Evolutionary conservation across 2,113 vertebrate genomes (phyloP).

Genomic region (Empidonax traillii): DNA sequence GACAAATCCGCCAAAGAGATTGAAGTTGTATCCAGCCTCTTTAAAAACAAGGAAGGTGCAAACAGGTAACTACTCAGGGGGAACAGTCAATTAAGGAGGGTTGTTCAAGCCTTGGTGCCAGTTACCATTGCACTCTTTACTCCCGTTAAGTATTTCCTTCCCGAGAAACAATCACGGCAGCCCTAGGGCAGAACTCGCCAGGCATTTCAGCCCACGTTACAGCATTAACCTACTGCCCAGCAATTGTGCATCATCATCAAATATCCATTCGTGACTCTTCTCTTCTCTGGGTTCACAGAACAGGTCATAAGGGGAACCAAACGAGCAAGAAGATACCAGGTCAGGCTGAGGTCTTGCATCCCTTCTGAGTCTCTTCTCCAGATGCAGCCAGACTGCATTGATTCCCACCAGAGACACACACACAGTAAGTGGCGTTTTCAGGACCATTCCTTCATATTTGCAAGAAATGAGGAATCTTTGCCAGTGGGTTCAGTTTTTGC

Average conservation of each 20-base stretch:
- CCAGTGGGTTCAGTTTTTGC: background rate
- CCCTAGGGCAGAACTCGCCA: background rate
- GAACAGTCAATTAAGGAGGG: background rate
- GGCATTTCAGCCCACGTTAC: background rate
- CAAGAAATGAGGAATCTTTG: background rate
- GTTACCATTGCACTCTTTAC: background rate
- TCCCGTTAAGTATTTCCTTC: background rate
- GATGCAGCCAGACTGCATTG: background rate
- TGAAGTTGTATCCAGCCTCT: background rate
- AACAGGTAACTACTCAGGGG: background rate
- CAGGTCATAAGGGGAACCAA: background rate
- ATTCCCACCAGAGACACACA: background rate
- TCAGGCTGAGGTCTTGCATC: background rate
- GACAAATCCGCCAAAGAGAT: background rate
- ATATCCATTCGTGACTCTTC: background rate
- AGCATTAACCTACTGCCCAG: conserved; percentile 38
- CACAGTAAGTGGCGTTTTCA: background rate
- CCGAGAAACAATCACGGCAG: background rate
- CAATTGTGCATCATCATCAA: conserved; percentile 15
- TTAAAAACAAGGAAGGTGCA: background rate
- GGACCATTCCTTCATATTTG: background rate
- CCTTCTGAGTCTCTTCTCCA: background rate
- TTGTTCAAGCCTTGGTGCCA: background rate
- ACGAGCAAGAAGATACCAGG: background rate
- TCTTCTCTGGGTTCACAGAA: background rate